A percentile compares a stretch with the other conserved stretches of the same genome.
These are phyloP conservation scores for Catharus fuscescens DNA, from an alignment of 2,113 vertebrate species.

Conservation along the genomic window DNA sequence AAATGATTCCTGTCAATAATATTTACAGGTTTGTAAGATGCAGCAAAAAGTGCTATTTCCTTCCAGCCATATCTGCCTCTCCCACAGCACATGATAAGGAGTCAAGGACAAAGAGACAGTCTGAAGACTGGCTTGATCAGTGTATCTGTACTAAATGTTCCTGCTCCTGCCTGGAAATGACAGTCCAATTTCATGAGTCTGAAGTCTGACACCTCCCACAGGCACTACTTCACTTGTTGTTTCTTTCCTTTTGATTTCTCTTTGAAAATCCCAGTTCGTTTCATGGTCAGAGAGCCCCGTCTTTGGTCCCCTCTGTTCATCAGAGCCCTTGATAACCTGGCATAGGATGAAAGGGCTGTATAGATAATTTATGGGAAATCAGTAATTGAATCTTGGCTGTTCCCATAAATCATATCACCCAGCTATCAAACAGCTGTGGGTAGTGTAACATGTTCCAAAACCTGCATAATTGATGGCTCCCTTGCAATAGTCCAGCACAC, in stretches of 20 bases:
- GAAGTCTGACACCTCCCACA: not conserved
- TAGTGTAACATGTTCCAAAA: slow-evolving; percentile 40
- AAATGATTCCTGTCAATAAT: not conserved
- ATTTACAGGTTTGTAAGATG: not conserved
- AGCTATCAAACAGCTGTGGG: slow-evolving; percentile 50
- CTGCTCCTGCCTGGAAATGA: not conserved
- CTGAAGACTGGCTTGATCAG: slow-evolving; percentile 2
- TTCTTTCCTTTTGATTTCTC: slow-evolving; percentile 30
- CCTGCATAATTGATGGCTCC: slow-evolving; percentile 57
- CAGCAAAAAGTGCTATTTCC: not conserved
- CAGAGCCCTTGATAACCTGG: slow-evolving; percentile 39
- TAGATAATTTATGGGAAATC: slow-evolving; percentile 69
- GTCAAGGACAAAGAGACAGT: slow-evolving; percentile 41
- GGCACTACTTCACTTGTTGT: not conserved
- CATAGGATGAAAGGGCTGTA: slow-evolving; percentile 32
- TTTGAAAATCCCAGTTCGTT: slow-evolving; percentile 16
- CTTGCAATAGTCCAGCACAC: not conserved
- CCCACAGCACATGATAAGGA: not conserved
- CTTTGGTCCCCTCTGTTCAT: not conserved
- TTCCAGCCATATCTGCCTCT: not conserved
- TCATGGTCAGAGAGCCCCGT: slow-evolving; percentile 22
- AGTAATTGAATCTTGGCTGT: slow-evolving; percentile 62
- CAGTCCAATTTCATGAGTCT: slow-evolving; percentile 9
- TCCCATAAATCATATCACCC: slow-evolving; percentile 48
- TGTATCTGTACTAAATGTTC: slow-evolving; percentile 22